Conservation (phyloP, 2,113 vertebrate species). For the Arothron firmamentum region DNA sequence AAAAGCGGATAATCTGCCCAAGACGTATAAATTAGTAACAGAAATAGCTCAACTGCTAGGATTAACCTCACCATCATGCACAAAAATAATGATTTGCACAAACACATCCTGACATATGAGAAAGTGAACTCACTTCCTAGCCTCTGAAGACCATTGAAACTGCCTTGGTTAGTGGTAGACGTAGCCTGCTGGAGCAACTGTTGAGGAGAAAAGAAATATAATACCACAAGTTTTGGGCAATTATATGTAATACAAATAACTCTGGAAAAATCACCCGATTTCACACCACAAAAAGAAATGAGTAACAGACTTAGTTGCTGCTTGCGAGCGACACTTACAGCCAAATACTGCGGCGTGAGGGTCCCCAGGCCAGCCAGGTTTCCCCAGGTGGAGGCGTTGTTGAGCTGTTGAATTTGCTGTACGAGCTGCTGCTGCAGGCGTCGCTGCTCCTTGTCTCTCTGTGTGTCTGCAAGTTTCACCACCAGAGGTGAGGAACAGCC, state of each 20-base stretch:
- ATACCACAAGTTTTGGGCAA: too few species aligned
- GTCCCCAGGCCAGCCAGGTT: conserved; percentile 91
- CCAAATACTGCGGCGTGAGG: conserved; percentile 93
- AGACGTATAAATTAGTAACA: too few species aligned
- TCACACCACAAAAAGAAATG: background rate
- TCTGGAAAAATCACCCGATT: too few species aligned
- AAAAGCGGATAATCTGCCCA: background rate
- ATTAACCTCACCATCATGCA: too few species aligned
- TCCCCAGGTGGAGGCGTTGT: conserved; percentile 94
- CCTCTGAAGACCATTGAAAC: conserved; percentile 91
- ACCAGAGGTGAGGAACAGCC: conserved; percentile 96
- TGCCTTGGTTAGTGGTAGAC: conserved; percentile 90
- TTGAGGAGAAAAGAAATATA: conserved; percentile 24
- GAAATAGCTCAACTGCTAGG: too few species aligned
- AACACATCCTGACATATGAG: background rate
- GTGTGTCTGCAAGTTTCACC: conserved; percentile 95
- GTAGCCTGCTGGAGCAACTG: conserved; percentile 95
- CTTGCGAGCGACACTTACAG: conserved; percentile 78
- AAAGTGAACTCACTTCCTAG: conserved; percentile 85
- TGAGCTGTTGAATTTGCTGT: conserved; percentile 97
- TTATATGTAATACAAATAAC: too few species aligned
- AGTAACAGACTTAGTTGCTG: background rate
- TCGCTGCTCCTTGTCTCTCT: conserved; percentile 96
- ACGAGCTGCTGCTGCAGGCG: conserved; percentile 95
- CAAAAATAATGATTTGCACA: background rate